Evolutionary conservation across 2,888 invertebrate species (phyloP).

Genomic region (Pterostichus madidus): DNA sequence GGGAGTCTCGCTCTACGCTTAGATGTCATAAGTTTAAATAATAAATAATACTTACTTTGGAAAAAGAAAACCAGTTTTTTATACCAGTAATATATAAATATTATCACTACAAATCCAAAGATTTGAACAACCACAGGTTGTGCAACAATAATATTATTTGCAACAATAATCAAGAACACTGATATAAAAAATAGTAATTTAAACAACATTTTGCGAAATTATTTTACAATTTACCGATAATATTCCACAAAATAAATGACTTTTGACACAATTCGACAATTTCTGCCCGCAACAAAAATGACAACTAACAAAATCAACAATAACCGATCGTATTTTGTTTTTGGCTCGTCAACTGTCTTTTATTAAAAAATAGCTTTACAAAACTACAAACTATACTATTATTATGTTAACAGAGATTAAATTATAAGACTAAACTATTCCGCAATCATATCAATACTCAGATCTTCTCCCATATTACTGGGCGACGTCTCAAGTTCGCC

Average conservation of each 20-base stretch:
- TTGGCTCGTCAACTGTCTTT: background rate
- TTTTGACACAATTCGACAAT: constrained; percentile 21
- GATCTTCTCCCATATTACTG: constrained; percentile 89
- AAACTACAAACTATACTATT: background rate
- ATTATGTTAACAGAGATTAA: background rate
- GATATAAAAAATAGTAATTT: background rate
- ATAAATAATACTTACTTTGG: constrained; percentile 23
- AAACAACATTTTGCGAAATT: background rate
- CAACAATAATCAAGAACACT: background rate
- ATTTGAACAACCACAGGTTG: background rate
- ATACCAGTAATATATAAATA: constrained; percentile 39
- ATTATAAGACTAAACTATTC: constrained; percentile 74
- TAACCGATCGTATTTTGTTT: background rate
- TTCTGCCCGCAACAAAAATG: background rate
- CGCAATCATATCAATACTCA: constrained; percentile 83
- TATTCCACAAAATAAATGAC: constrained; percentile 13
- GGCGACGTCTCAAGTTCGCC: constrained; percentile 89
- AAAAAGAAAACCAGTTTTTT: constrained; percentile 32
- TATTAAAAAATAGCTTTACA: constrained; percentile 21
- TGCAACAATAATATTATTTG: background rate
- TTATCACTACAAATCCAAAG: constrained; percentile 1
- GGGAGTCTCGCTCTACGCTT: no score
- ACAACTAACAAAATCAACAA: constrained; percentile 14
- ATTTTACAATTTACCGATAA: constrained; percentile 32
- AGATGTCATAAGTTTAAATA: background rate